Evolutionary conservation across 2,113 vertebrate species (phyloP), one percentile per base, ranked within the genome.

Genomic region (Polypterus bichir): DNA sequence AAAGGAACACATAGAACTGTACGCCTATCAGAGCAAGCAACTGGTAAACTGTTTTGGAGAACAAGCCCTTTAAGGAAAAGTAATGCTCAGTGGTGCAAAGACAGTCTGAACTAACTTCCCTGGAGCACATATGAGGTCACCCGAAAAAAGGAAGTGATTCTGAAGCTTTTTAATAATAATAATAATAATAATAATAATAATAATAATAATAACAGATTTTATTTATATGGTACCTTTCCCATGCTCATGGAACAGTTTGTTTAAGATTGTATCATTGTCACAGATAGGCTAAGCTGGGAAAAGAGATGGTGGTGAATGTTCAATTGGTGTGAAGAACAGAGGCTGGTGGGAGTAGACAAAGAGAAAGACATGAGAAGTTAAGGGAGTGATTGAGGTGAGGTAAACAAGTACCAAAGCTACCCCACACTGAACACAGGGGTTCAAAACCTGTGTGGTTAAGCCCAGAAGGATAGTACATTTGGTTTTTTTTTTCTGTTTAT

Each of bases 1-100:
- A 27, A 27, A 49, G 59, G 63, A 46, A 60, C 60, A 66, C 62
- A 74, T 49, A 74, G 9, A 63, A 54, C 9, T 45, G 3, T 46
- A 63, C n/a, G 8, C 64, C 48, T 52, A 66, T 27, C 27, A 27
- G 27, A 27, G 27, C 27, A 27, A 63, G 52, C 44, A 57, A n/a
- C 7, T n/a, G 5, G 11, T n/a, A 11, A 55, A 11, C 4, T 9
- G 47, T 53, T 9, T 46, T 27, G 9, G 46, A 54, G 3, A 57
- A 3, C 52, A 45, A 54, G 44, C 54, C 48, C 9, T 57, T 44
- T 27, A 27, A 27, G 27, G 27, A 27, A 27, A 27, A 27, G 27
- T 27, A 27, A 27, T 27, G 27, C 27, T 27, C 27, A 27, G 27
- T 27, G 27, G 27, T 27, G 27, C 27, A 27, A 27, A 27, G 27